phyloP scores from a whole-genome alignment of 2,888 invertebrate genomes.

The Drosophila yooni region DNA sequence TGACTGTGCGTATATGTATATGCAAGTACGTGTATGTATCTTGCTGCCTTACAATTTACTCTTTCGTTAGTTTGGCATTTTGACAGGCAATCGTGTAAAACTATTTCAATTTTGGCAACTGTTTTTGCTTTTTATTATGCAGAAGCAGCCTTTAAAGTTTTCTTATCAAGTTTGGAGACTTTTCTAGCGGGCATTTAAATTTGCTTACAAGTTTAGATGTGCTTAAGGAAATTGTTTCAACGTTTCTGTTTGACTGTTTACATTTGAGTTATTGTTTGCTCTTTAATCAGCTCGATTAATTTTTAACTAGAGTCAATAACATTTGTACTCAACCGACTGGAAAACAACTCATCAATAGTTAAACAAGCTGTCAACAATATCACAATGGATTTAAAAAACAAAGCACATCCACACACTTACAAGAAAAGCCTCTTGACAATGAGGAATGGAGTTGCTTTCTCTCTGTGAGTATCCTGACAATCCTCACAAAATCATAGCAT shows the following conservation, averaged over 20 bases:
- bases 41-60: slow-evolving; percentile 43
- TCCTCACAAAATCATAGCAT: slow-evolving; percentile 25
- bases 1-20: not conserved
- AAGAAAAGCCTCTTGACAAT: slow-evolving; percentile 49
- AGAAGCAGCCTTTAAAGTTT: slow-evolving; percentile 24
- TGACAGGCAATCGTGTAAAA: slow-evolving; percentile 57
- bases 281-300: not conserved
- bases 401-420: slow-evolving; percentile 12
- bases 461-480: slow-evolving; percentile 1
- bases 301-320: not conserved
- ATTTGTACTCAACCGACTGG: not conserved
- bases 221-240: not conserved
- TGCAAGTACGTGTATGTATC: not conserved
- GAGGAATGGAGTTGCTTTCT: slow-evolving; percentile 24
- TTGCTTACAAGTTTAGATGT: not conserved
- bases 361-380: slow-evolving; percentile 40
- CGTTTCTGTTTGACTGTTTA: not conserved
- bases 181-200: not conserved
- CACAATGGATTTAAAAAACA: slow-evolving; percentile 27
- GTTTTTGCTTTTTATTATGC: slow-evolving; percentile 28
- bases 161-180: slow-evolving; percentile 4
- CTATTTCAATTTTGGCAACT: slow-evolving; percentile 70
- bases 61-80: slow-evolving; percentile 41
- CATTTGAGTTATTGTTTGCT: not conserved
- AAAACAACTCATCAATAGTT: slow-evolving; percentile 22